A percentile compares a stretch with the other conserved stretches of the same genome.
Evolutionary conservation across 37 sponge, comb jelly and placozoan species (phyloP).

Genomic region (Diacarnus erythraeanus): DNA sequence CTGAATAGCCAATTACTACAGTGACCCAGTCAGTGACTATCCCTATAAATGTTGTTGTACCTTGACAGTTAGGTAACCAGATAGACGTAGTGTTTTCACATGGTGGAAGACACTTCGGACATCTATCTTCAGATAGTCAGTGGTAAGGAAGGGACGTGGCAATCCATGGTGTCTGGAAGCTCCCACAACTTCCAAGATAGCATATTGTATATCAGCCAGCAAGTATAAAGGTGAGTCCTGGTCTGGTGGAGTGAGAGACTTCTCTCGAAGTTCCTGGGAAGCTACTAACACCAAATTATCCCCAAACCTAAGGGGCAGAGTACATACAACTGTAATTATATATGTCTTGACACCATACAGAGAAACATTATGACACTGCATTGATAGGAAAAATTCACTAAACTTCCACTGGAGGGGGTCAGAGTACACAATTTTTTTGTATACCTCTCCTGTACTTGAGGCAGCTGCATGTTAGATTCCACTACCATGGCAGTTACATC

Average conservation of each 20-base stretch:
- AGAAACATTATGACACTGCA: neutral
- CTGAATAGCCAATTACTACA: too few species aligned
- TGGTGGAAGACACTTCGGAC: constrained; percentile 62
- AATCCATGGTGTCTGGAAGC: constrained; percentile 34
- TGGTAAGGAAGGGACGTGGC: constrained; percentile 34
- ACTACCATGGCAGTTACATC: constrained; percentile 44
- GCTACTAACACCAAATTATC: constrained; percentile 56
- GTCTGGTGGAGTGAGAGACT: constrained; percentile 5
- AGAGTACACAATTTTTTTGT: too few species aligned
- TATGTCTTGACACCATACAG: neutral
- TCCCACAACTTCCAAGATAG: constrained; percentile 60
- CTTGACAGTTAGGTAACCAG: constrained; percentile 22
- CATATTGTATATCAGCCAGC: constrained; percentile 29
- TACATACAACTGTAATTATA: neutral
- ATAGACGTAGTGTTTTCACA: constrained; percentile 8
- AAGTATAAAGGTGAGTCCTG: constrained; percentile 8
- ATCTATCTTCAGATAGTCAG: constrained; percentile 49
- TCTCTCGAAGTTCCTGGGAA: constrained; percentile 49
- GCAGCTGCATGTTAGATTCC: neutral
- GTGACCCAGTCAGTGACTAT: too few species aligned
- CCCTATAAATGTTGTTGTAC: too few species aligned
- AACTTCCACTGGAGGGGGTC: too few species aligned
- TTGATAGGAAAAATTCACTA: too few species aligned
- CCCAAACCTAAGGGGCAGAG: constrained; percentile 42
- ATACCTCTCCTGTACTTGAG: neutral